A percentile compares a stretch with the other conserved stretches of the same genome.
These are phyloP conservation scores for Lepus europaeus DNA, from an alignment of 2,113 vertebrate genomes.

Conservation along the genomic window DNA sequence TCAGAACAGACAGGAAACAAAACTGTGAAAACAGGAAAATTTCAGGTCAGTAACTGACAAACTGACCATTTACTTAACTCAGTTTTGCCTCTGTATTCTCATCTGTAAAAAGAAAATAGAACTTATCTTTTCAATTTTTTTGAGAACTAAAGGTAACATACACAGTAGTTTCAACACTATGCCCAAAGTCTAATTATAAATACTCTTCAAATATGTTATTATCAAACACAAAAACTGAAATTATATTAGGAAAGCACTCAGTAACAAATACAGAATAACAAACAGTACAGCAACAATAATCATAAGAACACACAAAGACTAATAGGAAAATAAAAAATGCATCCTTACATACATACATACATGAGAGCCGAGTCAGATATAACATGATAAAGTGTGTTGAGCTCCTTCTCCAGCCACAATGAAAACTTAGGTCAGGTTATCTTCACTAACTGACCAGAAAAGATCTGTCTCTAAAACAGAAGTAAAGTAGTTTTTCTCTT, in stretches of 20 bases:
- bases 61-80: background rate
- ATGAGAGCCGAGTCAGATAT: background rate
- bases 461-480: constrained; percentile 13
- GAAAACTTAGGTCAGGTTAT: background rate
- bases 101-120: background rate
- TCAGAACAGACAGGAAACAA: background rate
- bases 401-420: background rate
- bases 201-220: constrained; percentile 4
- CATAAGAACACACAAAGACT: background rate
- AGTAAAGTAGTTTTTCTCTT: background rate
- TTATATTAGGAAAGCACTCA: constrained; percentile 42
- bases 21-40: background rate
- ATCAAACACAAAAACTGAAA: background rate
- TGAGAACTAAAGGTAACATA: constrained; percentile 32
- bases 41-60: background rate
- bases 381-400: background rate
- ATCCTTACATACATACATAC: background rate
- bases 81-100: background rate
- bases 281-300: background rate
- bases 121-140: constrained; percentile 47
- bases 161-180: background rate
- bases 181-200: background rate
- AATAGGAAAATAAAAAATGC: background rate
- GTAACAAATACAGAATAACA: background rate
- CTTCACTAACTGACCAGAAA: background rate